These are phyloP conservation scores for Hedya salicella DNA, from an alignment of 2,888 invertebrate species.

Conservation along the genomic window DNA sequence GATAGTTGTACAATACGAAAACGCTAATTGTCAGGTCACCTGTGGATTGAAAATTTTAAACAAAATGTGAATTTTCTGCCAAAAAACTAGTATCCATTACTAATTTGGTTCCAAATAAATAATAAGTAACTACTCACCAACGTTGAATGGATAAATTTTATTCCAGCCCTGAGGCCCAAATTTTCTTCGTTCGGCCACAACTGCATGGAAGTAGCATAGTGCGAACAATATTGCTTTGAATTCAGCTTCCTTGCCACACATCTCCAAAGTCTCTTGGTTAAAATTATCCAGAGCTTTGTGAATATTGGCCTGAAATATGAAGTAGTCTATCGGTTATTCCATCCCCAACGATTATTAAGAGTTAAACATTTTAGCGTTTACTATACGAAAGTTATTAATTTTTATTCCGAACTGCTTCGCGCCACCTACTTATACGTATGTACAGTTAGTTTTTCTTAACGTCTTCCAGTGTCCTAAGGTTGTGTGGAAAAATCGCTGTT, in stretches of 20 bases:
- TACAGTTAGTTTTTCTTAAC: too few relatives aligned
- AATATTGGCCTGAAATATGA: conserved; percentile 90
- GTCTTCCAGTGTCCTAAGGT: too few relatives aligned
- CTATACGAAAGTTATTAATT: too few relatives aligned
- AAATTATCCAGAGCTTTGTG: conserved; percentile 98
- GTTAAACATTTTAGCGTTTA: too few relatives aligned
- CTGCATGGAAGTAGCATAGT: conserved; percentile 98
- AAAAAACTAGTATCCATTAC: too few relatives aligned
- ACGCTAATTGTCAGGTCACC: conserved; percentile 97
- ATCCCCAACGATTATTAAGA: too few relatives aligned
- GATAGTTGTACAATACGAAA: conserved; percentile 96
- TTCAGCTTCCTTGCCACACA: conserved; percentile 98
- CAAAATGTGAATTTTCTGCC: too few relatives aligned
- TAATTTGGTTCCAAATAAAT: too few relatives aligned
- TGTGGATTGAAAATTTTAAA: conserved; percentile 49
- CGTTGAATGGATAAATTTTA: conserved; percentile 97
- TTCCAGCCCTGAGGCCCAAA: conserved; percentile 99
- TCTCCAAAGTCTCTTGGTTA: conserved; percentile 97
- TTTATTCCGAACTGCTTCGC: too few relatives aligned
- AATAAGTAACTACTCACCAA: conserved; percentile 83
- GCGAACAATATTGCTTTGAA: conserved; percentile 97
- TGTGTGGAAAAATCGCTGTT: too few relatives aligned
- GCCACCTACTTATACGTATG: too few relatives aligned
- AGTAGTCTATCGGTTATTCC: too few relatives aligned
- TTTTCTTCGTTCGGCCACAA: conserved; percentile 96